Evolutionary conservation across 2,797 vertebrate genomes (phyloP).

Genomic region (Labroides dimidiatus): DNA sequence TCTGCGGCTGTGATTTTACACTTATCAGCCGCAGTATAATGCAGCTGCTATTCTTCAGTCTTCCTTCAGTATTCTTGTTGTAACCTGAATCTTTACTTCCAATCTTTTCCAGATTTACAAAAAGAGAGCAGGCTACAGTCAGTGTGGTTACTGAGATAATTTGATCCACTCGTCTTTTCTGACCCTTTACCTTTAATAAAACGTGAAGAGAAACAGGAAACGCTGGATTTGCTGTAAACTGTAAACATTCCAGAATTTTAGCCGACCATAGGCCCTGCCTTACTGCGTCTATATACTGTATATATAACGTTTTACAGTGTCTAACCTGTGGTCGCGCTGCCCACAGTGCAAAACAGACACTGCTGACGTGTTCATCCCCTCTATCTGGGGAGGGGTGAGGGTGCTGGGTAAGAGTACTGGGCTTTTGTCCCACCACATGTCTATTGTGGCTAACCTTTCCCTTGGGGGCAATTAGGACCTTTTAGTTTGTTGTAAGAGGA

Average conservation of each 20-base stretch:
- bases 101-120: constrained; percentile 65
- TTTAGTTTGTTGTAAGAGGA: constrained; percentile 98
- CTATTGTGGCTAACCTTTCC: constrained; percentile 92
- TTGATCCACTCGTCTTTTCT: constrained; percentile 64
- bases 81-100: constrained; percentile 65
- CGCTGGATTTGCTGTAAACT: constrained; percentile 78
- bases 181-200: constrained; percentile 76
- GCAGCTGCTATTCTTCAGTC: constrained; percentile 78
- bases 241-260: constrained; percentile 81
- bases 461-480: constrained; percentile 92
- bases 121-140: constrained; percentile 55
- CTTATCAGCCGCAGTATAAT: constrained; percentile 41
- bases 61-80: constrained; percentile 42
- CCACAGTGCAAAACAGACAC: constrained; percentile 81
- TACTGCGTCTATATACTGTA: constrained; percentile 74
- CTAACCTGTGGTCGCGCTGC: constrained; percentile 73
- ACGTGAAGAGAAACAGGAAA: constrained; percentile 78
- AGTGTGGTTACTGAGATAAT: constrained; percentile 64
- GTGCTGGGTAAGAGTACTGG: constrained; percentile 82
- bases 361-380: constrained; percentile 89
- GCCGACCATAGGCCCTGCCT: constrained; percentile 63
- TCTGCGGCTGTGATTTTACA: constrained; percentile 44
- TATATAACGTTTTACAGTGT: constrained; percentile 82
- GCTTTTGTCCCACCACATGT: constrained; percentile 96
- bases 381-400: constrained; percentile 86